Base-by-base conservation (phyloP, 1,140 invertebrate genomes). In the Colletes gigas region DNA sequence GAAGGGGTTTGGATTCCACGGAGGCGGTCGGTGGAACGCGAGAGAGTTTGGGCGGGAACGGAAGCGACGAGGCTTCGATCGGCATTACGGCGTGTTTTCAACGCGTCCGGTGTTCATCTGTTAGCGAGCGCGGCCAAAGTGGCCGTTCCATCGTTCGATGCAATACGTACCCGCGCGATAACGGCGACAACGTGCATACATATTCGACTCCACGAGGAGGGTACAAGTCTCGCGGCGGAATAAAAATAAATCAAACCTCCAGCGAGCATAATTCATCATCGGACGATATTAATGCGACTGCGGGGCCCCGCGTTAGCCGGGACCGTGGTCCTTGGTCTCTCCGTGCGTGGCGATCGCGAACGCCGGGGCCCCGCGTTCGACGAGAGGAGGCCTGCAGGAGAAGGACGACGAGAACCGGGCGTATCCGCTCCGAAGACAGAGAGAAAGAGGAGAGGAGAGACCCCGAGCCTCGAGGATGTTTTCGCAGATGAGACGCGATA, bases 261-360 rank as follows among this genome's bases (percentile, higher is more conserved):
- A 66, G 67, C 77, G 62, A 47, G 65, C 80, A 83, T 88, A 89
- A 90, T 90, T 87, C 84, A 90, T 90, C 88, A 89, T 86, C 62
- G 72, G 81, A 57, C 78, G 88, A 90, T 90, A 90, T 90, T 89
- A 90, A 89, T 88, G 88, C 87, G 82, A 88, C 83, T 88, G 85
- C 55, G 17, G 30, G 73, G 47, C 50, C n/a, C 74, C 62, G 65
- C 72, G 84, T 69, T 76, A 63, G 73, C 73, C 80, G 74, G 69
- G 70, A 55, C 6, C 70, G 55, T 70, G 63, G 15, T 19, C 50
- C 15, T 30, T 47, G 6, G 44, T 47, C 9, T 6, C 44, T 52
- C 21, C 47, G 66, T 60, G 74, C 69, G 55, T 21, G 19, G 30
- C 73, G 60, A 4, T 15, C 60, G 6, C 69, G n/a, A 15, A 70